Percentiles rank a stretch among this genome's conserved stretches.
Evolutionary conservation across 2,113 vertebrate species (phyloP).

Genomic region (Nannobrachium achirus): DNA sequence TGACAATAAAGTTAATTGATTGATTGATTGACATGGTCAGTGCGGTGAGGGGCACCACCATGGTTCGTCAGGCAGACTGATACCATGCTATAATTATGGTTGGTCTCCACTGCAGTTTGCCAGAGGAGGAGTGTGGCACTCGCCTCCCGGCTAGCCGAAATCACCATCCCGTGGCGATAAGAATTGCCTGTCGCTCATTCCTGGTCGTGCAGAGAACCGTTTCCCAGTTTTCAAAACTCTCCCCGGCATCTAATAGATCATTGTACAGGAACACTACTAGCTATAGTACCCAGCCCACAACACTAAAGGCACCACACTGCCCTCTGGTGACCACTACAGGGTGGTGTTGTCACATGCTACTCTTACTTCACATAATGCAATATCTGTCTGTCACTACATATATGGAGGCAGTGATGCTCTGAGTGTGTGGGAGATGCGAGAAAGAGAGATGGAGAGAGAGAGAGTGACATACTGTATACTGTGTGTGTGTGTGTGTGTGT

Average conservation of each 20-base stretch:
- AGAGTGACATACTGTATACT: no score
- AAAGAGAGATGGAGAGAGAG: not conserved
- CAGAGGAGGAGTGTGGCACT: not conserved
- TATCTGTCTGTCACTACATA: not conserved
- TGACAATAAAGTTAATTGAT: no score
- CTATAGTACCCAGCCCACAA: not conserved
- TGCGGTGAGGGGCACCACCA: not conserved
- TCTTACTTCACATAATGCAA: not conserved
- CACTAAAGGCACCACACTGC: conserved; percentile 64
- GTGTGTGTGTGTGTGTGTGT: not conserved
- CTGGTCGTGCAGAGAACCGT: not conserved
- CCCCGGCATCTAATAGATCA: not conserved
- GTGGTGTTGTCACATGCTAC: not conserved
- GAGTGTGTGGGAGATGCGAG: not conserved
- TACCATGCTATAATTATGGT: not conserved
- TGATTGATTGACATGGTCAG: not conserved
- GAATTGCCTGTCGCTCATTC: conserved; percentile 29
- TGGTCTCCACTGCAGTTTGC: not conserved
- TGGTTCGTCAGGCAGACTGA: not conserved
- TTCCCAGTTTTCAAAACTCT: conserved; percentile 17
- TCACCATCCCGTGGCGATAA: conserved; percentile 2
- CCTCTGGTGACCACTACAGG: conserved; percentile 57
- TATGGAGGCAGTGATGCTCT: not conserved
- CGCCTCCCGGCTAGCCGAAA: not conserved
- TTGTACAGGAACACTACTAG: not conserved